Percentiles rank a stretch among this genome's conserved stretches.
Conservation (phyloP, 1,140 invertebrate genomes). For the Drosophila varians region DNA sequence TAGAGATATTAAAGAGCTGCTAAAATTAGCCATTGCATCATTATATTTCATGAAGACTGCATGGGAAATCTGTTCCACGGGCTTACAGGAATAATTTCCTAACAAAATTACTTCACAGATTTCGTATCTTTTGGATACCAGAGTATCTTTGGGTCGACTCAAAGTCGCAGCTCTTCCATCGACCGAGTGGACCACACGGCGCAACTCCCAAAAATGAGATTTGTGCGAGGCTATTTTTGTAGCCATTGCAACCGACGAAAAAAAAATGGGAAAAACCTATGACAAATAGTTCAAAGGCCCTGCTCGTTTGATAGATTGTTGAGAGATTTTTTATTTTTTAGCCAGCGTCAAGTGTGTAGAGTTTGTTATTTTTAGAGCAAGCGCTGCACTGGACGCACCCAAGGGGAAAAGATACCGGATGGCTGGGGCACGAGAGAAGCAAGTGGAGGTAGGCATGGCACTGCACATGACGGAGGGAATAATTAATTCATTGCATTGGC, state of each 20-base stretch:
- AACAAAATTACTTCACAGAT: not conserved
- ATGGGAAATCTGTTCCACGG: not conserved
- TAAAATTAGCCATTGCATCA: constrained; percentile 38
- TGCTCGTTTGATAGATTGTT: no score
- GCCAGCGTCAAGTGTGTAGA: constrained; percentile 47
- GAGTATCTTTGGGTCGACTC: constrained; percentile 12
- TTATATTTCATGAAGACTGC: constrained; percentile 1
- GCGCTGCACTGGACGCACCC: constrained; percentile 58
- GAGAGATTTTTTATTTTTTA: constrained; percentile 32
- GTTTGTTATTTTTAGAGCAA: constrained; percentile 73
- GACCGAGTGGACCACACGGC: constrained; percentile 59
- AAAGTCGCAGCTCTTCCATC: not conserved
- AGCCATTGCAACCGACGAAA: constrained; percentile 45
- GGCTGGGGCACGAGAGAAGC: not conserved
- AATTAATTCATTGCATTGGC: constrained; percentile 77
- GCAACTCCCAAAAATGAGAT: constrained; percentile 67
- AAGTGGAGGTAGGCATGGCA: not conserved
- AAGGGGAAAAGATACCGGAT: constrained; percentile 7
- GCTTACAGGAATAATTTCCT: not conserved
- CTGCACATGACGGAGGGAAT: constrained; percentile 59
- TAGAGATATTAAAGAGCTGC: constrained; percentile 10
- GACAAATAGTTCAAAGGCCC: constrained; percentile 73
- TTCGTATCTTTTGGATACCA: no score
- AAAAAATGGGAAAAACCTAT: constrained; percentile 38
- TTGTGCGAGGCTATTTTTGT: constrained; percentile 72